Percentiles rank a stretch among this genome's conserved stretches.
These are phyloP conservation scores for Cryptomyrus ogoouensis DNA, from an alignment of 2,113 vertebrate species.

Conservation along the genomic window DNA sequence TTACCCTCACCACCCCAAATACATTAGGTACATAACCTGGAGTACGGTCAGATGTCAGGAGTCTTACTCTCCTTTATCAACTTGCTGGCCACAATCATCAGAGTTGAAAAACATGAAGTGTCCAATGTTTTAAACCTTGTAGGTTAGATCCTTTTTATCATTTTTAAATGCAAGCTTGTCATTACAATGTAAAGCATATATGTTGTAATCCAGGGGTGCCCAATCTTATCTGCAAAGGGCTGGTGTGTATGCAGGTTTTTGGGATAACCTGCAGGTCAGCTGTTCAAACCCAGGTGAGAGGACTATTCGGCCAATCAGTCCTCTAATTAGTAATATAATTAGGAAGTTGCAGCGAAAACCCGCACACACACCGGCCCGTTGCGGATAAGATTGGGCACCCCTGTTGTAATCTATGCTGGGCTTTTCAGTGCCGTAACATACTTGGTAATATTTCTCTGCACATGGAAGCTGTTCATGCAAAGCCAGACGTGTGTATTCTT, in stretches of 20 bases:
- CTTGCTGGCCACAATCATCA: neutral
- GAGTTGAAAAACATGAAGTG: neutral
- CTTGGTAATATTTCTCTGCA: neutral
- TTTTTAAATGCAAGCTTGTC: neutral
- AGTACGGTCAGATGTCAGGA: neutral
- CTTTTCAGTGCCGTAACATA: neutral
- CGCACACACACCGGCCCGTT: too few species aligned
- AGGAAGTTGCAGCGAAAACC: too few species aligned
- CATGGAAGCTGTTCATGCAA: neutral
- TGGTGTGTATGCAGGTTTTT: too few species aligned
- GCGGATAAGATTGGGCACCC: too few species aligned
- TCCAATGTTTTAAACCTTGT: neutral
- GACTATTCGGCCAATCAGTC: too few species aligned
- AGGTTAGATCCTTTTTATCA: neutral
- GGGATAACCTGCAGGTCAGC: too few species aligned
- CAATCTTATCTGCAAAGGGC: too few species aligned
- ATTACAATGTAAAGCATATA: neutral
- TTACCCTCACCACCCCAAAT: too few species aligned
- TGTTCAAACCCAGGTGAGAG: too few species aligned
- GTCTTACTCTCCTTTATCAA: neutral
- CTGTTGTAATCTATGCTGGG: neutral
- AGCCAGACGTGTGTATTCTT: neutral
- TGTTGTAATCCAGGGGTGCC: neutral
- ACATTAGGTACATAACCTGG: neutral
- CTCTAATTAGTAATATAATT: too few species aligned